These are phyloP conservation scores for Drosophila suzukii DNA, from an alignment of 1,140 invertebrate species.

Conservation along the genomic window DNA sequence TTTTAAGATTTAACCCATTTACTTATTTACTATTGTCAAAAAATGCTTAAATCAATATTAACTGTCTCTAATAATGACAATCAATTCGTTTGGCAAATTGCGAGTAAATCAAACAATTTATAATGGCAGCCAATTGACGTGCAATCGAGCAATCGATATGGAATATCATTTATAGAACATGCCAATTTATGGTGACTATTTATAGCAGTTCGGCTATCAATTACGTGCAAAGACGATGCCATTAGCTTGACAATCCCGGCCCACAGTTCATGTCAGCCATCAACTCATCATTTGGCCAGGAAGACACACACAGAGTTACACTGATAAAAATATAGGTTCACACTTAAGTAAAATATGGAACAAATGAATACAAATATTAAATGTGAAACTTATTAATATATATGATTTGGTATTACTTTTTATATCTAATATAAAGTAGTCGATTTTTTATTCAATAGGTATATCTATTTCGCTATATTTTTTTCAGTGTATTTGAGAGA, in stretches of 20 bases:
- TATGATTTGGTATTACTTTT: too few species aligned
- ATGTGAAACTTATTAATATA: too few species aligned
- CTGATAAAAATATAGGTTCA: too few species aligned
- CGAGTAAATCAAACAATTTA: slow-evolving; percentile 1
- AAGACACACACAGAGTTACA: background rate
- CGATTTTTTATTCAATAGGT: too few species aligned
- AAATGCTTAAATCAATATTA: background rate
- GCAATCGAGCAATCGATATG: background rate
- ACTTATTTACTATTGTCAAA: too few species aligned
- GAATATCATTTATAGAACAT: background rate
- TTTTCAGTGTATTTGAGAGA: background rate
- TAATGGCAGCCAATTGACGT: background rate
- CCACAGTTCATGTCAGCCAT: slow-evolving; percentile 46
- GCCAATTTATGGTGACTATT: slow-evolving; percentile 31
- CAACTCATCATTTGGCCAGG: slow-evolving; percentile 28
- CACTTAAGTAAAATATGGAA: too few species aligned
- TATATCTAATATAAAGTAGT: too few species aligned
- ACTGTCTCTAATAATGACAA: background rate
- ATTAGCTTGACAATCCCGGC: slow-evolving; percentile 38
- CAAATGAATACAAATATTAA: too few species aligned
- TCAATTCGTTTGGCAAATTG: slow-evolving; percentile 2
- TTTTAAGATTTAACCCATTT: too few species aligned
- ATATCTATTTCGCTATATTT: too few species aligned
- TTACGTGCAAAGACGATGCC: slow-evolving; percentile 34
- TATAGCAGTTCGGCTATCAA: slow-evolving; percentile 20